These are phyloP conservation scores for Choloepus didactylus DNA, from an alignment of 2,797 vertebrate genomes.

Conservation along the genomic window DNA sequence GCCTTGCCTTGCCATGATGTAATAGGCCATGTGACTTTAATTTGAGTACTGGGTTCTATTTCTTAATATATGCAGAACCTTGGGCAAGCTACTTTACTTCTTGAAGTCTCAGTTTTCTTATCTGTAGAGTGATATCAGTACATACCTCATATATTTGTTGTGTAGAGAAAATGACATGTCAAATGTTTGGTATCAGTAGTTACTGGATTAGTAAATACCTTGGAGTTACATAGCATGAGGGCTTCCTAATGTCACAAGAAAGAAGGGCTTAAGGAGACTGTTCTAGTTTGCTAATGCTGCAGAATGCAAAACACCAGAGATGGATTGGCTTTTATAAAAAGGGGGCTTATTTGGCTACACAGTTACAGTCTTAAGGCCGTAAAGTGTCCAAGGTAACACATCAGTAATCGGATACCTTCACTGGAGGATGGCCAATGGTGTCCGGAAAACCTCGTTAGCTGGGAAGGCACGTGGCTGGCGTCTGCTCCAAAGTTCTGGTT, in stretches of 20 bases:
- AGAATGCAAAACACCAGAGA: no score
- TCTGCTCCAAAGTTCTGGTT: no score
- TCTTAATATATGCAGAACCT: neutral
- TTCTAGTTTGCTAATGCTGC: no score
- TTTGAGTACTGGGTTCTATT: neutral
- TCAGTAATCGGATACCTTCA: no score
- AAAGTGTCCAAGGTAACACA: no score
- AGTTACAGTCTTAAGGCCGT: no score
- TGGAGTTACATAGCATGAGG: neutral
- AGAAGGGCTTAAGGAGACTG: neutral
- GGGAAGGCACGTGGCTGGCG: no score
- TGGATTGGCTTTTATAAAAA: no score
- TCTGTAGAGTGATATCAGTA: neutral
- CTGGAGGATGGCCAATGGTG: no score
- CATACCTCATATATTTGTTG: neutral
- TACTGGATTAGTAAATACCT: neutral
- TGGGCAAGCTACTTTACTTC: neutral
- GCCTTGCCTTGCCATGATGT: neutral
- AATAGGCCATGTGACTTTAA: neutral
- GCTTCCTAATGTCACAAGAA: neutral
- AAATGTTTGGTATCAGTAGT: neutral
- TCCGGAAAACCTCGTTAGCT: no score
- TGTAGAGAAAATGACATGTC: neutral
- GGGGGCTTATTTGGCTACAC: no score
- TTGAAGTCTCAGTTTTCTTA: constrained; percentile 14